Evolutionary conservation across 2,888 invertebrate species (phyloP), one percentile per base, ranked within the genome.

Genomic region (Copidosoma aretas): DNA sequence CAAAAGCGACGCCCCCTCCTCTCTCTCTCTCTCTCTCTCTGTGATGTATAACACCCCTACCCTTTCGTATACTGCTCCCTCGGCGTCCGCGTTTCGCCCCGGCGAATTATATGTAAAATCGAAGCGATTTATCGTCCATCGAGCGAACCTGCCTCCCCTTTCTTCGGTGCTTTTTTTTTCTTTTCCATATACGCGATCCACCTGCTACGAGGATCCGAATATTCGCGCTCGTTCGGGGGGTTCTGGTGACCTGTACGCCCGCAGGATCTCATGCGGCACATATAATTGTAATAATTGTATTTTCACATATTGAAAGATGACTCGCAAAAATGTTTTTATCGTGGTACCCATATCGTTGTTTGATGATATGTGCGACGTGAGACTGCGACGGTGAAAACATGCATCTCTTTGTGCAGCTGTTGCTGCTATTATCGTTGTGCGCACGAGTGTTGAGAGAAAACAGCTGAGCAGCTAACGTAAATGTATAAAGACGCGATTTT

Each of bases 71-170:
- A 32, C 32, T 32, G 8, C 32, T 32, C 32, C 32, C 32, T 32
- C 8, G 8, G 32, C 32, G 32, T 32, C 32, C 32, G 32, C 3
- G 24, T 59, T 52, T 41, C 57, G n/a, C 53, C 32, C 52, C 60
- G 64, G 25, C 58, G 58, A 65, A 65, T 60, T 59, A 53, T 60
- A 58, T 64, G 64, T 51, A 67, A 67, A 67, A 67, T 67, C 57
- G 60, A 43, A 52, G 61, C 61, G 61, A 67, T 67, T 67, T 62
- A 67, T 67, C 61, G 67, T 32, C 51, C 22, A 57, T 60, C 54
- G 60, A 46, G 51, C 56, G 15, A 22, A 24, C 17, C 24, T 8
- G 24, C n/a, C 19, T 24, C 57, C 19, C 19, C 41, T 10, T 57
- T 25, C 57, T 17, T 17, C n/a, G 4, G 32, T 32, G 32, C 32